Percentiles rank a stretch among this genome's conserved stretches.
phyloP scores from a whole-genome alignment of 1,140 invertebrate genomes.

The Bombus soroeensis region DNA sequence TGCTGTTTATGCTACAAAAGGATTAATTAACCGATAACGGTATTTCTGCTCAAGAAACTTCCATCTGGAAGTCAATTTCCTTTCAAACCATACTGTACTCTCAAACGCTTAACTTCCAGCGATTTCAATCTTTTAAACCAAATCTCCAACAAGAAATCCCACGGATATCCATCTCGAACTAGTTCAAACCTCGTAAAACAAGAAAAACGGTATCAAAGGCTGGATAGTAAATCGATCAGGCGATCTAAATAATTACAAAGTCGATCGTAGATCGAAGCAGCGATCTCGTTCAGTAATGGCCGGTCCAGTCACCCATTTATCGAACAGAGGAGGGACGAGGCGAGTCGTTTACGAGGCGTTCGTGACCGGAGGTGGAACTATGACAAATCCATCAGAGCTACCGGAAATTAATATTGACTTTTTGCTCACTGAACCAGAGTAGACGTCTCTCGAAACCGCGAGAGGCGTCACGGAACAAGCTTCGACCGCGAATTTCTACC shows the following conservation, averaged over 20 bases:
- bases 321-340: constrained; percentile 5
- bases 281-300: constrained; percentile 47
- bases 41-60: neutral
- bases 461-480: constrained; percentile 10
- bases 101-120: neutral
- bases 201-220: neutral
- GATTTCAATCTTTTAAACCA: neutral
- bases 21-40: neutral
- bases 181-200: neutral
- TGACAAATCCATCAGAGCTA: constrained; percentile 37
- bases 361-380: constrained; percentile 53
- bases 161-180: neutral
- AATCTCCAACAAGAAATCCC: neutral
- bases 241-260: constrained; percentile 62
- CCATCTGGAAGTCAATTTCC: neutral
- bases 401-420: constrained; percentile 49
- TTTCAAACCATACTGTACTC: neutral
- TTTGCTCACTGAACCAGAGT: constrained; percentile 15
- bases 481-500: neutral
- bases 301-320: constrained; percentile 7
- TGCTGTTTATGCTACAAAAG: neutral
- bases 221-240: constrained; percentile 38
- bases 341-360: constrained; percentile 52
- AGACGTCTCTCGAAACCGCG: constrained; percentile 27
- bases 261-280: constrained; percentile 57